phyloP scores from a whole-genome alignment of 2,113 vertebrate genomes.

The Bufo gargarizans region DNA sequence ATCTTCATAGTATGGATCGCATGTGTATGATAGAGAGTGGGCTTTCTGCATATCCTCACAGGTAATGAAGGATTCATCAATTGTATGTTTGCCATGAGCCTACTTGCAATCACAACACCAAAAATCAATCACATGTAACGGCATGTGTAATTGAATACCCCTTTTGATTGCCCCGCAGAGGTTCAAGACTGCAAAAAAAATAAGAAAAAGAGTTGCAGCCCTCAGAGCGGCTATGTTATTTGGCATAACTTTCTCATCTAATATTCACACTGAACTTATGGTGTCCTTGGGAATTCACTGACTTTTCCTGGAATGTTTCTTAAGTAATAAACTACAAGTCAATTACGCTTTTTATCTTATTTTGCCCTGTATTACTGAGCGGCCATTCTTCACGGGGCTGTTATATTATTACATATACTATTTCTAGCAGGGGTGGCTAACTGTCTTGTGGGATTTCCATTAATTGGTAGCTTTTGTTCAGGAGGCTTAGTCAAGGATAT shows the following conservation, averaged over 20 bases:
- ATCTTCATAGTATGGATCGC: background rate
- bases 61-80: constrained; percentile 56
- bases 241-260: constrained; percentile 8
- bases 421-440: background rate
- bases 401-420: background rate
- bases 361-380: background rate
- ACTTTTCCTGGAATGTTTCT: constrained; percentile 38
- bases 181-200: background rate
- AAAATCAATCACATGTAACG: constrained; percentile 54
- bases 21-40: background rate
- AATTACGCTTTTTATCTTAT: background rate
- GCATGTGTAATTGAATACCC: constrained; percentile 51
- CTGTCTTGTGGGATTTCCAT: no score
- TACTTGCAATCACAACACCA: constrained; percentile 13
- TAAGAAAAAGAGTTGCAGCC: background rate
- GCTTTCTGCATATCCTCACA: constrained; percentile 21
- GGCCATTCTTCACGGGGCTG: background rate
- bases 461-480: no score
- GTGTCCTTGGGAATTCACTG: constrained; percentile 38
- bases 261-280: constrained; percentile 11
- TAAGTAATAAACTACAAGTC: background rate
- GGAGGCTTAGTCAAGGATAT: no score
- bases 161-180: constrained; percentile 31
- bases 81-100: constrained; percentile 44
- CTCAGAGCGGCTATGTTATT: background rate